Evolutionary conservation across 2,888 invertebrate genomes (phyloP), one percentile per base, ranked within the genome.

Genomic region (Timema podura): DNA sequence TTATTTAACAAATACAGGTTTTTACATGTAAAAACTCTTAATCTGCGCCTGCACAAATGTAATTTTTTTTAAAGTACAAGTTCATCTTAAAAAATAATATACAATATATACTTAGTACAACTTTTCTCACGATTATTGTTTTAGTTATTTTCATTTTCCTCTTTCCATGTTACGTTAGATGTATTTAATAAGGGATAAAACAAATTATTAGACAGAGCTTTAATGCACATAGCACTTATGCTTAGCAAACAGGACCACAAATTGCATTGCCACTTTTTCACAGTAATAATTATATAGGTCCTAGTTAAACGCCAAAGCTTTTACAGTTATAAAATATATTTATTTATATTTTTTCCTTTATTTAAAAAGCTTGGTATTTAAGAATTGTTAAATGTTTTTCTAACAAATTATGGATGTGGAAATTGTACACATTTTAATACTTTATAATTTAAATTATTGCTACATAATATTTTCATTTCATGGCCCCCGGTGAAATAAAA

Each of bases 31-130:
- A 45, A 30, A 45, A 61, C 30, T 45, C 10, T 61, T 61, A 6
- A 45, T 61, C 61, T 61, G 61, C 11, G 61, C 61, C 61, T 61
- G 61, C 61, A 61, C 44, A 61, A 61, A 61, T 15, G 9, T 44
- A 13, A 44, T 16, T 61, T 30, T 11, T 45, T 61, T 61, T 57
- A 8, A 8, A 11, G 30, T 57, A 61, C 44, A 61, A 30, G 30
- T 61, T 30, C 45, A 13, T 11, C 45, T 44, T 45, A 13, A 61
- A 61, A 16, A 61, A 44, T 61, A 61, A 61, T 8, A 45, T 11
- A 30, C 61, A 61, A 61, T 30, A 61, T 61, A 11, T 30, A 11
- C 44, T 61, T 61, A 10, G 45, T 61, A 30, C 30, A 30, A 30
- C 30, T 30, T 30, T 30, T 30, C 30, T 30, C 30, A 30, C 30